Evolutionary conservation across 2,797 vertebrate species (phyloP).

Genomic region (Diceros bicornis): DNA sequence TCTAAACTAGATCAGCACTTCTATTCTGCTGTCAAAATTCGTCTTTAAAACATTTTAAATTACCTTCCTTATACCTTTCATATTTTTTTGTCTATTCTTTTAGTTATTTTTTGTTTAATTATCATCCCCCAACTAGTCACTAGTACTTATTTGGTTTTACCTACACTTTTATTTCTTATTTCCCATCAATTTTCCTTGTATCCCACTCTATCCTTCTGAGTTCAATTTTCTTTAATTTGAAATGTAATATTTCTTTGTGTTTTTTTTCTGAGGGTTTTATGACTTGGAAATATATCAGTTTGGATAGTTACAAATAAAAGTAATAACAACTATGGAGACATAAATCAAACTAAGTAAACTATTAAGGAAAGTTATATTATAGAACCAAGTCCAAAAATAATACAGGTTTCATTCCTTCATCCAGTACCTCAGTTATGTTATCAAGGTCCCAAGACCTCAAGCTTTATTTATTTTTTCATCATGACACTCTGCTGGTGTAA

Average conservation of each 20-base stretch:
- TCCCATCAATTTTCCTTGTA: not conserved
- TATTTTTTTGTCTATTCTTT: not conserved
- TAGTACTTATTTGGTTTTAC: not conserved
- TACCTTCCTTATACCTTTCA: not conserved
- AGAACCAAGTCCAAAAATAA: not conserved
- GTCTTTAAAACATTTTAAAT: not conserved
- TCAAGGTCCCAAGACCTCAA: not conserved
- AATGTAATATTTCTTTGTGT: not conserved
- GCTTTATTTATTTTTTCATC: not conserved
- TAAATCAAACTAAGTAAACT: not conserved
- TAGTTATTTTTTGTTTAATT: not conserved
- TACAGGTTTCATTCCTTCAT: not conserved
- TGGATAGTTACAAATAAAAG: not conserved
- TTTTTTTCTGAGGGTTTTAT: not conserved
- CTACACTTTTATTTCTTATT: not conserved
- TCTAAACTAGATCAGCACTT: not conserved
- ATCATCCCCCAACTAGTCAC: not conserved
- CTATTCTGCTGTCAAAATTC: not conserved
- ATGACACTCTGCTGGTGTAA: not conserved
- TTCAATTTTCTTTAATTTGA: not conserved
- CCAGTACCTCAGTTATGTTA: not conserved
- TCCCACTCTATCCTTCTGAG: not conserved
- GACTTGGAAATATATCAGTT: not conserved
- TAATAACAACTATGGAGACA: not conserved
- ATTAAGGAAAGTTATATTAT: not conserved